Percentiles rank a stretch among this genome's conserved stretches.
These are phyloP conservation scores for Lagopus muta DNA, from an alignment of 2,113 vertebrate species.

Conservation along the genomic window DNA sequence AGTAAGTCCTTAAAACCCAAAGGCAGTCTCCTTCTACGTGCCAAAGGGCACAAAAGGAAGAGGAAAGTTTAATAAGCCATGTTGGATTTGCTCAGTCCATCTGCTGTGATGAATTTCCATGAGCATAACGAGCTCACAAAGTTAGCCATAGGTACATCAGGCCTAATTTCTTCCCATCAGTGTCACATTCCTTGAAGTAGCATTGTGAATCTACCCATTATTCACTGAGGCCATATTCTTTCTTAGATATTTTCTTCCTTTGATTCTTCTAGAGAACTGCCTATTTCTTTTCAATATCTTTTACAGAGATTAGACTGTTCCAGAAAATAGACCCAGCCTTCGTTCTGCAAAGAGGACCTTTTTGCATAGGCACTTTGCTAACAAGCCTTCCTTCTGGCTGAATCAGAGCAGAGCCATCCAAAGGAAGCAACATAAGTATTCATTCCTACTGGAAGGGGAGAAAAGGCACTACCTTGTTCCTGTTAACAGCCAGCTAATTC, in stretches of 20 bases:
- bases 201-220: not conserved
- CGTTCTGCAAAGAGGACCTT: not conserved
- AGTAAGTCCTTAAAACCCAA: conserved; percentile 5
- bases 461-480: not conserved
- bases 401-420: not conserved
- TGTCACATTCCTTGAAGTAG: not conserved
- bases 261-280: not conserved
- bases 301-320: not conserved
- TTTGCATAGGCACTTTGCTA: not conserved
- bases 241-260: not conserved
- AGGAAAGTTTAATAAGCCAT: not conserved
- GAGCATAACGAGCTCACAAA: not conserved
- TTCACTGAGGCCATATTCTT: not conserved
- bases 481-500: not conserved
- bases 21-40: not conserved
- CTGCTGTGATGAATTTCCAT: not conserved
- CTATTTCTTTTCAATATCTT: not conserved
- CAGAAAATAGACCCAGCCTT: not conserved
- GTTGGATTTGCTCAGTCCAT: not conserved
- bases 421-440: not conserved
- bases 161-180: not conserved
- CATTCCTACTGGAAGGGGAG: not conserved
- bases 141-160: not conserved
- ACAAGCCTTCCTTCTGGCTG: not conserved
- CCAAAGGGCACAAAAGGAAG: not conserved